These are phyloP conservation scores for Solenodon paradoxus DNA, from an alignment of 2,113 vertebrate genomes.

Conservation along the genomic window DNA sequence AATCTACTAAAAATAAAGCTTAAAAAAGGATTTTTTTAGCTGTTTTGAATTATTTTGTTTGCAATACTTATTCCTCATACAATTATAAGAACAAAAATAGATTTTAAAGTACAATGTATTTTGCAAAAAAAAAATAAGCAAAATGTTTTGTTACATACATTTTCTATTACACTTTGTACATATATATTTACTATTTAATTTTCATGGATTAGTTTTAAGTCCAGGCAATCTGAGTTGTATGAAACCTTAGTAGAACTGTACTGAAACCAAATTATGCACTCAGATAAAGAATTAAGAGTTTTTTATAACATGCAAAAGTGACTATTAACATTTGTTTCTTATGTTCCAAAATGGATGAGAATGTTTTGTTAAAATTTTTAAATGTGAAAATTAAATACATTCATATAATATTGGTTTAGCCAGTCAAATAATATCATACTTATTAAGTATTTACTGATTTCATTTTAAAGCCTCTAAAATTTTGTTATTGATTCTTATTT, in stretches of 20 bases:
- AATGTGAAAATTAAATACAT: neutral
- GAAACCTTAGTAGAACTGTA: neutral
- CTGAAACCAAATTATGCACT: neutral
- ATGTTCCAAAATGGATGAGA: neutral
- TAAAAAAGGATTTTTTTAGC: neutral
- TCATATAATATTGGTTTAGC: neutral
- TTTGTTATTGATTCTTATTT: neutral
- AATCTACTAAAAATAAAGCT: neutral
- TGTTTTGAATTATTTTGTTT: neutral
- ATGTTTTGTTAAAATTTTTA: neutral
- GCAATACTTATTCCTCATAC: neutral
- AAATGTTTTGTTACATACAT: neutral
- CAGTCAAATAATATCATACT: neutral
- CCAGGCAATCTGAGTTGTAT: neutral
- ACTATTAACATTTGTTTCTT: neutral
- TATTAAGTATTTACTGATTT: neutral
- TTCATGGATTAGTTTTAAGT: no score
- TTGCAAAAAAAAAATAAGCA: no score
- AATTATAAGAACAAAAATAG: no score
- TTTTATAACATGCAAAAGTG: neutral
- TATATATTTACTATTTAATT: no score
- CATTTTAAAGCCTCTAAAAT: neutral
- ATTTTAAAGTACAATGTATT: no score
- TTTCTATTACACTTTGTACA: neutral
- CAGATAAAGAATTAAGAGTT: neutral